phyloP scores from a whole-genome alignment of 2,888 invertebrate species.

The Mesoligia furuncula region DNA sequence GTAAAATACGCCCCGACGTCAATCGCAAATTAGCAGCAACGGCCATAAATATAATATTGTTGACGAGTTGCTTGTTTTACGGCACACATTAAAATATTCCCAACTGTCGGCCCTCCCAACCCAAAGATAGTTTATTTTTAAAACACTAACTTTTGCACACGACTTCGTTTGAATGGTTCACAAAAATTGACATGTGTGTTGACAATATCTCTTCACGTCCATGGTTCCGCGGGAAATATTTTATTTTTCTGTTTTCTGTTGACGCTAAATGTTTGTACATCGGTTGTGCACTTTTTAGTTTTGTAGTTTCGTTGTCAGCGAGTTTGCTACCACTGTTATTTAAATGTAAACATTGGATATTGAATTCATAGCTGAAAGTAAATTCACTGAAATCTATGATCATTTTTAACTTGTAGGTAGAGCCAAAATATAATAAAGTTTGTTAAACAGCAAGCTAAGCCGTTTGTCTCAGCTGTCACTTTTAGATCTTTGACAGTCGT shows the following conservation, averaged over 20 bases:
- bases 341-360: background rate
- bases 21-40: slow-evolving; percentile 40
- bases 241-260: slow-evolving; percentile 27
- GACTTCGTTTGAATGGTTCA: slow-evolving; percentile 54
- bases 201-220: slow-evolving; percentile 56
- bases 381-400: background rate
- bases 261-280: slow-evolving; percentile 11
- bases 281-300: slow-evolving; percentile 10
- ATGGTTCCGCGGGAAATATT: slow-evolving; percentile 12
- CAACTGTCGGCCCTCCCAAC: slow-evolving; percentile 42
- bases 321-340: background rate
- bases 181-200: slow-evolving; percentile 60
- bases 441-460: background rate
- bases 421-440: too few relatives aligned
- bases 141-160: slow-evolving; percentile 66
- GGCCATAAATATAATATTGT: slow-evolving; percentile 35
- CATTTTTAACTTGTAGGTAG: background rate
- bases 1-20: slow-evolving; percentile 35
- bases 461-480: too few relatives aligned
- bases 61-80: slow-evolving; percentile 27
- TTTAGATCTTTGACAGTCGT: background rate
- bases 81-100: slow-evolving; percentile 54
- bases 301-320: background rate
- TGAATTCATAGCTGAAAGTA: background rate
- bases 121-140: slow-evolving; percentile 60